phyloP scores from a whole-genome alignment of 1,140 invertebrate species.

The Drosophila funebris region DNA sequence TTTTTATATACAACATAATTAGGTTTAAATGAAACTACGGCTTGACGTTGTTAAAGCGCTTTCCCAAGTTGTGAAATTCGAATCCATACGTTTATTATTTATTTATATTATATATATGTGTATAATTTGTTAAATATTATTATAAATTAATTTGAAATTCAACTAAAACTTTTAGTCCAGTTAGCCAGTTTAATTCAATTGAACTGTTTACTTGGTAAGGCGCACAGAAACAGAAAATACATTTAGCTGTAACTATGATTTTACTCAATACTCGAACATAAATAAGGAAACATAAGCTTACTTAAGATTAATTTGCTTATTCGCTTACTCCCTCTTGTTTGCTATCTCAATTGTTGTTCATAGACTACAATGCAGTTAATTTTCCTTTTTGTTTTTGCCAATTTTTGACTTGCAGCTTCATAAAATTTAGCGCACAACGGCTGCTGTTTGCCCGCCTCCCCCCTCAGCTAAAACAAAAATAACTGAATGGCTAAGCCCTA shows the following conservation, averaged over 20 bases:
- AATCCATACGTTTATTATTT: neutral
- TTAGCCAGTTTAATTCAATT: neutral
- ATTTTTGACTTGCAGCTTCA: constrained; percentile 73
- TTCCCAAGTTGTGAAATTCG: neutral
- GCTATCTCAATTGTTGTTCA: constrained; percentile 44
- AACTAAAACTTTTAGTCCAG: neutral
- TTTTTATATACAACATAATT: constrained; percentile 11
- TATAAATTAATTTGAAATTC: neutral
- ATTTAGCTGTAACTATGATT: constrained; percentile 57
- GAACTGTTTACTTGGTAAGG: constrained; percentile 23
- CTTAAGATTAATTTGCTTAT: constrained; percentile 74
- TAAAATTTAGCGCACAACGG: constrained; percentile 64
- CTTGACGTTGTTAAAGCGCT: constrained; percentile 17
- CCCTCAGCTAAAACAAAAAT: constrained; percentile 20
- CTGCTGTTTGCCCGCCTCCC: constrained; percentile 51
- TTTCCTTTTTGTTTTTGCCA: constrained; percentile 53
- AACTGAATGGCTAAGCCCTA: constrained; percentile 39
- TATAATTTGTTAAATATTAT: neutral
- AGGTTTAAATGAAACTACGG: neutral
- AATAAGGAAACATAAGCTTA: constrained; percentile 63
- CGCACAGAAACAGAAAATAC: constrained; percentile 42
- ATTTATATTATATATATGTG: neutral
- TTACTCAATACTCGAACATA: constrained; percentile 50
- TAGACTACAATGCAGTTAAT: constrained; percentile 41
- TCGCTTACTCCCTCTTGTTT: constrained; percentile 59